Percentiles rank a stretch among this genome's conserved stretches.
These are phyloP conservation scores for Oscheius sp. DNA, from an alignment of 2,888 invertebrate species.

Conservation along the genomic window DNA sequence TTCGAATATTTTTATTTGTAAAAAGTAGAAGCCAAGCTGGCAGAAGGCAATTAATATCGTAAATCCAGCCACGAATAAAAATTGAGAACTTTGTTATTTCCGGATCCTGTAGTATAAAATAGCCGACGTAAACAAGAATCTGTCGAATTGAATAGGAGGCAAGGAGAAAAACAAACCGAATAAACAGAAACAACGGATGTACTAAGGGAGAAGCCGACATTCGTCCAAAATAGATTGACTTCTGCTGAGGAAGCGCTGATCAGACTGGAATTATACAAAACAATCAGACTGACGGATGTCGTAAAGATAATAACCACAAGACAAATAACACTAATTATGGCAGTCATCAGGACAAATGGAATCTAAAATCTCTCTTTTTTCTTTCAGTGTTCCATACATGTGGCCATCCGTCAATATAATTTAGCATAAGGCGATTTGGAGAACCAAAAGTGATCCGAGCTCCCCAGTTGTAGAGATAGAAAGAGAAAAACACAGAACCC, in stretches of 20 bases:
- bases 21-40: slow-evolving; percentile 17
- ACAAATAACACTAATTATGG: neutral
- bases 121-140: neutral
- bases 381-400: neutral
- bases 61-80: slow-evolving; percentile 4
- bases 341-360: neutral
- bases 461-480: neutral
- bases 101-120: neutral
- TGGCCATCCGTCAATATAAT: neutral
- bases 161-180: neutral
- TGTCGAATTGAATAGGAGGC: neutral
- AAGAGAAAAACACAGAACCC: neutral
- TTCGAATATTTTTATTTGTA: slow-evolving; percentile 7
- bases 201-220: neutral
- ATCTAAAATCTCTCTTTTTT: neutral
- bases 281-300: neutral
- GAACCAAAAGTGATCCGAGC: neutral
- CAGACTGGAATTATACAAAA: neutral
- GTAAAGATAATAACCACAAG: neutral
- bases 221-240: neutral
- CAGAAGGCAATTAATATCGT: slow-evolving; percentile 13
- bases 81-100: neutral
- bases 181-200: neutral
- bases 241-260: neutral
- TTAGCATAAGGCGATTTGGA: neutral